Evolutionary conservation across 2,888 invertebrate species (phyloP), one percentile per base, ranked within the genome.

Genomic region (Actias luna): DNA sequence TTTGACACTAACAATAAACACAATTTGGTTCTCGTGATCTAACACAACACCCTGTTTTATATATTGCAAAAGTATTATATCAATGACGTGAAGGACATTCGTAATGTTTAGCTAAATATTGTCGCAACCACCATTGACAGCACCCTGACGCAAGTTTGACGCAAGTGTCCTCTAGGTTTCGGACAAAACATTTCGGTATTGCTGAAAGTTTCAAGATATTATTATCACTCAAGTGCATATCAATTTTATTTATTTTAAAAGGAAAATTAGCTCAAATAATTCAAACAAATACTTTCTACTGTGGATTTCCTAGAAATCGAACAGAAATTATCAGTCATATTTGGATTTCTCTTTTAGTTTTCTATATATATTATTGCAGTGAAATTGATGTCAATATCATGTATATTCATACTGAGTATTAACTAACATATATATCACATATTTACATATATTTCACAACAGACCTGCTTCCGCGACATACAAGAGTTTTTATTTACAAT

Each of bases 161-260:
- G 78, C 77, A 82, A 83, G 75, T 74, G 66, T 75, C 74, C 69
- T 79, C 72, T 76, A 65, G 69, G 70, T 69, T 73, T 66, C 68
- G 69, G 71, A 77, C 80, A 78, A 80, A 77, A 50, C 22, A 75
- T 78, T 77, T 77, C 73, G 66, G 71, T 69, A 75, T 67, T 69
- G 68, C 69, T 71, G 72, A 75, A 75, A 68, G 68, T 75, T 72
- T 68, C 70, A 71, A 74, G 64, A 67, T 70, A 75, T 80, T 75
- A 79, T 69, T 66, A 67, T 76, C 69, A 74, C 72, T 33, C 8
- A 50, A 25, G 7, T 74, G 66, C 67, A 76, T 78, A 80, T 77
- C 77, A 78, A 78, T 82, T 82, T 80, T 72, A 84, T 83, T 84
- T 81, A 84, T 75, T 62, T 5, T 18, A n/a, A 42, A n/a, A n/a